Conservation (phyloP, 30 jellyfish, hydroid and myxozoan species). For the Aurelia coerulea region DNA sequence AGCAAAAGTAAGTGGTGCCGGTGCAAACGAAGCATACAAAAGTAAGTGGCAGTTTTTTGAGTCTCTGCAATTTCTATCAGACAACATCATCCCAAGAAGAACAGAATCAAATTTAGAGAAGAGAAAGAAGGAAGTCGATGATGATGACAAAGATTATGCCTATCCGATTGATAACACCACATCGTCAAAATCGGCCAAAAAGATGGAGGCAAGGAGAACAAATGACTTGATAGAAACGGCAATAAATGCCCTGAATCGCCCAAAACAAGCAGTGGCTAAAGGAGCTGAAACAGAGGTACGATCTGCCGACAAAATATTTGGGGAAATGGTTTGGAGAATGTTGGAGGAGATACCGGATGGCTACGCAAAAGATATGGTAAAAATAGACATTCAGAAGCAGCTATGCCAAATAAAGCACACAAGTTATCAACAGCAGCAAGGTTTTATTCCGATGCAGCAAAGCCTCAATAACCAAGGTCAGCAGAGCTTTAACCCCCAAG, state of each 20-base stretch:
- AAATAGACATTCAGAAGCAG: constrained; percentile 21
- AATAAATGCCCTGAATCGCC: too few relatives aligned
- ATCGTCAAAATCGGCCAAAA: too few relatives aligned
- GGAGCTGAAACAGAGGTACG: too few relatives aligned
- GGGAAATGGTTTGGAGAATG: not conserved
- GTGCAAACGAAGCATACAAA: too few relatives aligned
- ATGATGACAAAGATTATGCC: not conserved
- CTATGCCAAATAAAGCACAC: constrained; percentile 1
- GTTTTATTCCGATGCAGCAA: not conserved
- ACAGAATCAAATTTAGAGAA: constrained; percentile 34
- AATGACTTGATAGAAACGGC: too few relatives aligned
- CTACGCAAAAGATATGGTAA: not conserved
- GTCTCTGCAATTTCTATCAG: too few relatives aligned
- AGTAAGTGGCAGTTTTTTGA: too few relatives aligned
- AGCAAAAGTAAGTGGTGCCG: constrained; percentile 28
- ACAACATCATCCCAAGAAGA: too few relatives aligned
- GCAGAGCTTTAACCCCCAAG: too few relatives aligned
- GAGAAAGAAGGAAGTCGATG: constrained; percentile 16
- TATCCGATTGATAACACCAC: not conserved
- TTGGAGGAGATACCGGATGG: constrained; percentile 20
- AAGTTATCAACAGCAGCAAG: not conserved
- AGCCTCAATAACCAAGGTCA: not conserved
- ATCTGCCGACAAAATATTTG: too few relatives aligned
- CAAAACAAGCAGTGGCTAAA: too few relatives aligned
- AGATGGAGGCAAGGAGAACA: too few relatives aligned